Percentiles rank a stretch among this genome's conserved stretches.
Conservation (phyloP, 1,140 invertebrate genomes). For the Neodiprion fabricii region DNA sequence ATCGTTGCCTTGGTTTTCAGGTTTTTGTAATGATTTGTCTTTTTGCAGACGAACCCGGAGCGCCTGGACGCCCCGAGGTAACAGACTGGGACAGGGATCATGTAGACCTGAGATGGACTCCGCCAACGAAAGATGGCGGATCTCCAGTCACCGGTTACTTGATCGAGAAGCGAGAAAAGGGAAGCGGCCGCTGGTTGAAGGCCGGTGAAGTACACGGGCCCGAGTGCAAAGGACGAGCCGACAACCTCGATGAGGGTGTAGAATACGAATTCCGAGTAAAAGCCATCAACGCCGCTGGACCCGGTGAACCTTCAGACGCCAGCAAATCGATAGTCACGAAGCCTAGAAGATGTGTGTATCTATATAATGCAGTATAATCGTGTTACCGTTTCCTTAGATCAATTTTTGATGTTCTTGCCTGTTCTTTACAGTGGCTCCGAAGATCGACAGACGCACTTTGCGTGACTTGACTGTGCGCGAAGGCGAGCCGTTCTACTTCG, state of each 20-base stretch:
- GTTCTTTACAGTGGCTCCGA: constrained; percentile 80
- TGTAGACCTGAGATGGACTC: constrained; percentile 91
- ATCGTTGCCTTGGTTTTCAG: not conserved
- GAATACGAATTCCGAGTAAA: constrained; percentile 89
- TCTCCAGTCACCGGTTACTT: constrained; percentile 93
- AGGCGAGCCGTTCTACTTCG: constrained; percentile 83
- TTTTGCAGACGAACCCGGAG: constrained; percentile 83
- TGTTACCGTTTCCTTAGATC: constrained; percentile 22
- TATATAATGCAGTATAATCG: constrained; percentile 36
- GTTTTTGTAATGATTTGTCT: constrained; percentile 20
- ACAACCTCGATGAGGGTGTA: constrained; percentile 83
- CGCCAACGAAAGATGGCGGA: constrained; percentile 88
- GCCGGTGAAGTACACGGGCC: constrained; percentile 78
- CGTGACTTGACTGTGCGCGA: constrained; percentile 79
- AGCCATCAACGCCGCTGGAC: constrained; percentile 81
- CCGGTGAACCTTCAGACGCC: constrained; percentile 78
- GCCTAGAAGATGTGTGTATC: constrained; percentile 81
- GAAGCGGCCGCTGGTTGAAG: constrained; percentile 83
- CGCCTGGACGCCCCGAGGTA: constrained; percentile 86
- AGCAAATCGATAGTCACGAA: constrained; percentile 81
- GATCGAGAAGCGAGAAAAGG: constrained; percentile 93
- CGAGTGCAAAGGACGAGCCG: constrained; percentile 80
- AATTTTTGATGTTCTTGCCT: constrained; percentile 16
- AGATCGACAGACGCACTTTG: constrained; percentile 86
- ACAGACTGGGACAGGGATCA: constrained; percentile 95